A percentile compares a stretch with the other conserved stretches of the same genome.
Evolutionary conservation across 2,113 vertebrate genomes (phyloP).

Genomic region (Paradisaea rubra): DNA sequence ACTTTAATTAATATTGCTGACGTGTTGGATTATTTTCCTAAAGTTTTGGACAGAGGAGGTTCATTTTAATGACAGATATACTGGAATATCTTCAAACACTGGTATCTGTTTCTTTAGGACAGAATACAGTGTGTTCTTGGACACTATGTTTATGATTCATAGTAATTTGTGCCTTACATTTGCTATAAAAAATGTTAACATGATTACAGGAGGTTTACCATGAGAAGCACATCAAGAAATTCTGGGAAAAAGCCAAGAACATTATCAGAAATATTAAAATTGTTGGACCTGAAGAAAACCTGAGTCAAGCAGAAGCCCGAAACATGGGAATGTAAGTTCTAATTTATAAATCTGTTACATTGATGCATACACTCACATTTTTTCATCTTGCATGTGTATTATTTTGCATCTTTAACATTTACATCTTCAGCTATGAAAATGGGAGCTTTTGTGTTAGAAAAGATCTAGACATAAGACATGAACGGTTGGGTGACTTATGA

Average conservation of each 20-base stretch:
- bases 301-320: slow-evolving; percentile 93
- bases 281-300: slow-evolving; percentile 91
- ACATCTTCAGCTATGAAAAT: background rate
- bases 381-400: background rate
- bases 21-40: background rate
- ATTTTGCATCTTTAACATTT: background rate
- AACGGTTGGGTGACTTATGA: background rate
- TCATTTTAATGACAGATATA: background rate
- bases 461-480: background rate
- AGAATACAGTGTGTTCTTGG: slow-evolving; percentile 24
- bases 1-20: background rate
- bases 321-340: slow-evolving; percentile 95
- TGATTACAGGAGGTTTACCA: slow-evolving; percentile 92
- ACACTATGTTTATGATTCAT: background rate
- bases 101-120: background rate
- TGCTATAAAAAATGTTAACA: slow-evolving; percentile 19
- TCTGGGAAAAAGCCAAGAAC: slow-evolving; percentile 88
- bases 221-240: slow-evolving; percentile 92
- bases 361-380: background rate
- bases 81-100: background rate
- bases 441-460: background rate
- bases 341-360: background rate
- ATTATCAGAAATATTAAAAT: slow-evolving; percentile 85
- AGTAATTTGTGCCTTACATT: background rate
- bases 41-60: background rate